Percentiles rank a stretch among this genome's conserved stretches.
Conservation (phyloP, 2,113 vertebrate genomes). For the Thunnus maccoyii region DNA sequence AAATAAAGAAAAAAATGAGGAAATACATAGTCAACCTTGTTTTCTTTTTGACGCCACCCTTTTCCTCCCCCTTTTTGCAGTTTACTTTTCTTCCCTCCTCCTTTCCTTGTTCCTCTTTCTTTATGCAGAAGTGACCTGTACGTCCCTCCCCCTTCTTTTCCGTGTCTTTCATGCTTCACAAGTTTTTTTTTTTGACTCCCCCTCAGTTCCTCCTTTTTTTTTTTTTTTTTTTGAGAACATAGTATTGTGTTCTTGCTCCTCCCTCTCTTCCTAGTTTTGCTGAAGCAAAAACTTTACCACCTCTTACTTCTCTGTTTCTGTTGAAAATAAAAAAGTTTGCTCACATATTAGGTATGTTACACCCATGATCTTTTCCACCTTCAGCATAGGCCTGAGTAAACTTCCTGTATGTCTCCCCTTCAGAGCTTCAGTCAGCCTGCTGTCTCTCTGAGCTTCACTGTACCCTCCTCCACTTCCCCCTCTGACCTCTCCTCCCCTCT, state of each 20-base stretch:
- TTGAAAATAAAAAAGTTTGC: background rate
- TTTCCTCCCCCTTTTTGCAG: constrained; percentile 29
- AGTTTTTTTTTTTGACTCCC: constrained; percentile 1
- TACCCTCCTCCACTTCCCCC: constrained; percentile 68
- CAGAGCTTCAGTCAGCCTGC: background rate
- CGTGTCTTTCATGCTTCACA: constrained; percentile 47
- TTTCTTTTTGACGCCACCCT: constrained; percentile 1
- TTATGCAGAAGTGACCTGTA: constrained; percentile 36
- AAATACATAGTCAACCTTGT: background rate
- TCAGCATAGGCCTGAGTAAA: constrained; percentile 13
- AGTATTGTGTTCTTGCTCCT: constrained; percentile 47
- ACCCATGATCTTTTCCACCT: constrained; percentile 13
- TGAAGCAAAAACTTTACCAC: background rate
- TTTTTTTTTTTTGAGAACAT: constrained; percentile 41
- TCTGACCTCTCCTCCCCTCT: constrained; percentile 67
- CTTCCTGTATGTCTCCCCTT: constrained; percentile 53
- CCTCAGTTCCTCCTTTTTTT: constrained; percentile 31
- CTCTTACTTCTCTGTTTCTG: background rate
- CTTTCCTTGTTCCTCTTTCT: constrained; percentile 74
- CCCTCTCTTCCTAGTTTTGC: constrained; percentile 34
- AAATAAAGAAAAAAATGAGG: background rate
- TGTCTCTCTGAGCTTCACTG: constrained; percentile 40
- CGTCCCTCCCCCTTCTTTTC: constrained; percentile 50
- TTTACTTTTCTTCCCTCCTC: constrained; percentile 61
- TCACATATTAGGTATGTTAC: background rate